A percentile compares a stretch with the other conserved stretches of the same genome.
Conservation (phyloP, 2,113 vertebrate genomes). For the Desmodus rotundus region DNA sequence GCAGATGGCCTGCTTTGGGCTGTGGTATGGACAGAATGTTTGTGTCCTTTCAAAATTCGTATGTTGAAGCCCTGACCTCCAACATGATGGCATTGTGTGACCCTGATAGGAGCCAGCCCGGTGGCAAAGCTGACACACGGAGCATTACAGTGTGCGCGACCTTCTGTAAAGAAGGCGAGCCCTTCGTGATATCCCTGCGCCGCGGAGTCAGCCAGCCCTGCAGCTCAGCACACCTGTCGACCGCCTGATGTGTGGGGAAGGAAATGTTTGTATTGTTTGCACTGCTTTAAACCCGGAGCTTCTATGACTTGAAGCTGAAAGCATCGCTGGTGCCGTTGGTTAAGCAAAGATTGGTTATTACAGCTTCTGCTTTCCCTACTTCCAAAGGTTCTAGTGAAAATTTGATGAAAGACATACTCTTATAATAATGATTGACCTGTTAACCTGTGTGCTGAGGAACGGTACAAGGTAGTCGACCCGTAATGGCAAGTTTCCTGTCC, state of each 20-base stretch:
- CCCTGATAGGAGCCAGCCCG: not conserved
- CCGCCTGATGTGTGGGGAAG: not conserved
- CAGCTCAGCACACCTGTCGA: not conserved
- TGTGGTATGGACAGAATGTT: not conserved
- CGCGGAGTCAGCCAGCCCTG: too few species aligned
- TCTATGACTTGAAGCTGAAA: not conserved
- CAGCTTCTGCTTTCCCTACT: not conserved
- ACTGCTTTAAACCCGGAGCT: not conserved
- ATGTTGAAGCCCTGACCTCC: not conserved
- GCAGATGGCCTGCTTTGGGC: not conserved
- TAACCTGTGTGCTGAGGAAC: not conserved
- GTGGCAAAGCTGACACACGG: not conserved
- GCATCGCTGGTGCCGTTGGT: not conserved
- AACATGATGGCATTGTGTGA: not conserved
- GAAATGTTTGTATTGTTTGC: not conserved
- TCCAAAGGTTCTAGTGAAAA: not conserved
- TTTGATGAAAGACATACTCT: not conserved
- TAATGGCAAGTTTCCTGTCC: not conserved
- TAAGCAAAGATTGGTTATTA: not conserved
- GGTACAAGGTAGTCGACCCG: not conserved
- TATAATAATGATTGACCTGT: not conserved
- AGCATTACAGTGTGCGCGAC: not conserved
- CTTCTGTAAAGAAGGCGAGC: not conserved
- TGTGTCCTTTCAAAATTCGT: not conserved
- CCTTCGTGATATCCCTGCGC: not conserved